Conservation (phyloP, 2,888 invertebrate genomes). For the Trichopria drosophilae region DNA sequence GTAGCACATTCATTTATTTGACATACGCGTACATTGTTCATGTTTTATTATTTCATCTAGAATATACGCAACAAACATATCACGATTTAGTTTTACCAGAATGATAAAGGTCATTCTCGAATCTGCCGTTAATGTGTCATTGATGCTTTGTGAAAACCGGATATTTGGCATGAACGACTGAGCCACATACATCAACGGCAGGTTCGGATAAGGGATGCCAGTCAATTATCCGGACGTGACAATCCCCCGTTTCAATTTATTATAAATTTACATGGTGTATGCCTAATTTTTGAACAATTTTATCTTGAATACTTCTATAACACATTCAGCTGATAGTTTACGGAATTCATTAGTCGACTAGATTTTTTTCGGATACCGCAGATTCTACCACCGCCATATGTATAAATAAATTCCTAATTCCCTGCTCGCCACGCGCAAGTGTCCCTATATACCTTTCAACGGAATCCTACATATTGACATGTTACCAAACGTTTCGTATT, state of each 20-base stretch:
- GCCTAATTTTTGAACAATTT: slow-evolving; percentile 34
- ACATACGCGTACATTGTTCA: slow-evolving; percentile 58
- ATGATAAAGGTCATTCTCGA: slow-evolving; percentile 51
- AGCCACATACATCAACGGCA: slow-evolving; percentile 62
- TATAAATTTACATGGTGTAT: slow-evolving; percentile 38
- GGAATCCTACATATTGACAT: too few species aligned
- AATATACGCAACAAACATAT: slow-evolving; percentile 54
- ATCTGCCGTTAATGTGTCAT: slow-evolving; percentile 50
- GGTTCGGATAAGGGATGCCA: slow-evolving; percentile 58
- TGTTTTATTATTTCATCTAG: slow-evolving; percentile 55
- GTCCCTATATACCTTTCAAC: too few species aligned
- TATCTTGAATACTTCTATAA: slow-evolving; percentile 45
- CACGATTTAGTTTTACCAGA: slow-evolving; percentile 54
- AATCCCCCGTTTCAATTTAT: slow-evolving; percentile 46
- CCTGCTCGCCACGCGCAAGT: too few species aligned
- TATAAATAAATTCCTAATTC: too few species aligned
- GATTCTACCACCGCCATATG: too few species aligned
- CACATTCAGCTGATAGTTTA: slow-evolving; percentile 52
- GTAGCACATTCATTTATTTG: slow-evolving; percentile 58
- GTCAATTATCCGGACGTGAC: slow-evolving; percentile 53
- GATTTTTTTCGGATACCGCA: too few species aligned
- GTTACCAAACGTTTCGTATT: too few species aligned
- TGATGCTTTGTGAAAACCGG: slow-evolving; percentile 55
- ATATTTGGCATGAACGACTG: slow-evolving; percentile 61
- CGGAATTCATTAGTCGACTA: slow-evolving; percentile 49